Percentiles rank a stretch among this genome's conserved stretches.
Evolutionary conservation across 2,797 vertebrate species (phyloP).

Genomic region (Phalloptychus januarius): DNA sequence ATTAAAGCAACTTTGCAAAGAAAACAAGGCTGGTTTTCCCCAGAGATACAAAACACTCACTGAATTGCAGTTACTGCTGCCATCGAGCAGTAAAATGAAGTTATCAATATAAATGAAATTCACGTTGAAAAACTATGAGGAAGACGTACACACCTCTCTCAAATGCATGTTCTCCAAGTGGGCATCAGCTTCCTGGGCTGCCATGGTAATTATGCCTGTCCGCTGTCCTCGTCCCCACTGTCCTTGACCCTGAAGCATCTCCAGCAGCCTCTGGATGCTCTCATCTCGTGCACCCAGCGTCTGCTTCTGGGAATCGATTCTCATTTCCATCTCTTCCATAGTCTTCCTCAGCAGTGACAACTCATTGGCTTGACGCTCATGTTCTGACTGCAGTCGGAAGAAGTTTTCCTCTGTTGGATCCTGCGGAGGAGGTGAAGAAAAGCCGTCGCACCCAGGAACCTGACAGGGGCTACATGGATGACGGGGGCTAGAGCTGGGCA

Average conservation of each 20-base stretch:
- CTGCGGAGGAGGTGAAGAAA: constrained; percentile 78
- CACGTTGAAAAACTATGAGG: neutral
- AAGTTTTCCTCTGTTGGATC: constrained; percentile 92
- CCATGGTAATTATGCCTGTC: constrained; percentile 65
- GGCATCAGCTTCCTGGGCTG: constrained; percentile 88
- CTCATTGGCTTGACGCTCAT: constrained; percentile 94
- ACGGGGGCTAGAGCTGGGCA: constrained; percentile 33
- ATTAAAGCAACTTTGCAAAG: neutral
- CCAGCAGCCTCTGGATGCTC: constrained; percentile 94
- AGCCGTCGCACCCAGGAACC: constrained; percentile 76
- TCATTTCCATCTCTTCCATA: constrained; percentile 94
- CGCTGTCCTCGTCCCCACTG: constrained; percentile 84
- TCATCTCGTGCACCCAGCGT: constrained; percentile 92
- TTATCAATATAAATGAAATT: neutral
- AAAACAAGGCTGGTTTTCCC: neutral
- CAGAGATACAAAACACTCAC: neutral
- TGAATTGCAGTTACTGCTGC: neutral
- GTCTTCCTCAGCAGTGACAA: constrained; percentile 91
- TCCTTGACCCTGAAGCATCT: constrained; percentile 88
- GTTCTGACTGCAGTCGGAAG: constrained; percentile 89
- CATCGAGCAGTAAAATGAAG: neutral
- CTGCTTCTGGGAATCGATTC: constrained; percentile 95
- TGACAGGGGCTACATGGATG: constrained; percentile 69
- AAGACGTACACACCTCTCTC: constrained; percentile 85
- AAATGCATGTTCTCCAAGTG: constrained; percentile 92